Evolutionary conservation across 2,797 vertebrate genomes (phyloP).

Genomic region (Numenius phaeopus): DNA sequence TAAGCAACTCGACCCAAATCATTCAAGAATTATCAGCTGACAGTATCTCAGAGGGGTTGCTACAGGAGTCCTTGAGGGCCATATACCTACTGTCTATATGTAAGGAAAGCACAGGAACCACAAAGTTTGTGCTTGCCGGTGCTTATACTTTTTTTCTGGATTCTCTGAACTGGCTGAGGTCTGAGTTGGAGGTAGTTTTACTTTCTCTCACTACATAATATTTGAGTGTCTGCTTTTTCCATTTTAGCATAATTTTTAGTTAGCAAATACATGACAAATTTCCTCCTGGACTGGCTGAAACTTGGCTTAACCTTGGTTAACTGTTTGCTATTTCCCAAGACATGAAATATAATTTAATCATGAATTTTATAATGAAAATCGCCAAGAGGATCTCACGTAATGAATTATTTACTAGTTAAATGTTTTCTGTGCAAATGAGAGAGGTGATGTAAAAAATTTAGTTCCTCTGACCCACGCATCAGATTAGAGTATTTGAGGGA

Average conservation of each 20-base stretch:
- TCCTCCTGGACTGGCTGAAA: neutral
- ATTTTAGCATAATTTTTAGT: neutral
- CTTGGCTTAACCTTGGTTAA: neutral
- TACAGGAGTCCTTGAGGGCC: neutral
- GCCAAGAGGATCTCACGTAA: neutral
- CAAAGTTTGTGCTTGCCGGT: neutral
- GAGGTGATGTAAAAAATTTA: neutral
- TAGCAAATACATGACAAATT: neutral
- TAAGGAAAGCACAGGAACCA: neutral
- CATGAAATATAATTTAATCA: constrained; percentile 36
- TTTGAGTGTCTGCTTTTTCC: neutral
- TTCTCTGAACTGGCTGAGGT: neutral
- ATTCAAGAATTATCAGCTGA: neutral
- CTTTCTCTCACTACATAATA: neutral
- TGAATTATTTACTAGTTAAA: constrained; percentile 61
- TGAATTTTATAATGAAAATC: constrained; percentile 44
- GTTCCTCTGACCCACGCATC: neutral
- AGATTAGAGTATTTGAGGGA: neutral
- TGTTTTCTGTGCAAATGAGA: constrained; percentile 17
- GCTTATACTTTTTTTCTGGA: neutral
- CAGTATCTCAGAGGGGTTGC: neutral
- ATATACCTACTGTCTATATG: neutral
- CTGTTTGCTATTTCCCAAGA: constrained; percentile 16
- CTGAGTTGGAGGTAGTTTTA: neutral
- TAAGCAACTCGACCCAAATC: neutral